These are phyloP conservation scores for Ptilodon capucinus DNA, from an alignment of 2,888 invertebrate genomes.

Conservation along the genomic window DNA sequence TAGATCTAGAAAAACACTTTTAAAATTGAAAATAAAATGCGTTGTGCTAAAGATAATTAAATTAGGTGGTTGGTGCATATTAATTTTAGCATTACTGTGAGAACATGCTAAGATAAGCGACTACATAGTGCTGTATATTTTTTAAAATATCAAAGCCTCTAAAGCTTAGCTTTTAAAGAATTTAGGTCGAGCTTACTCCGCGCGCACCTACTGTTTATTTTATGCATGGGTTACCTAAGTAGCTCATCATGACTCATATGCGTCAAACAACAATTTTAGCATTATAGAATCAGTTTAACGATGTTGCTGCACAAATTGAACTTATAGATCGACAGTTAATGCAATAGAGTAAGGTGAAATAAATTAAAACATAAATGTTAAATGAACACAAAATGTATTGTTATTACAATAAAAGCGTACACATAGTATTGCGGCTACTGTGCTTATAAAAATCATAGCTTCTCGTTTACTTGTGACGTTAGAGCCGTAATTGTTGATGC, in stretches of 20 bases:
- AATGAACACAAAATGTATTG: slow-evolving; percentile 73
- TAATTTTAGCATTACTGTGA: not conserved
- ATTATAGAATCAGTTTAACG: slow-evolving; percentile 42
- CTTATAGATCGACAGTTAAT: slow-evolving; percentile 37
- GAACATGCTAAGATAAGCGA: slow-evolving; percentile 34
- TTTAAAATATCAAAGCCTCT: slow-evolving; percentile 7
- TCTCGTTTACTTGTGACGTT: slow-evolving; percentile 83
- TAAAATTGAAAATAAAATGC: not conserved
- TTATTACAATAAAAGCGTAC: slow-evolving; percentile 74
- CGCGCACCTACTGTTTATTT: slow-evolving; percentile 53
- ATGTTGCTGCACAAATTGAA: slow-evolving; percentile 35
- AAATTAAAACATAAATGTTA: slow-evolving; percentile 74
- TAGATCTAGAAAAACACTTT: not conserved
- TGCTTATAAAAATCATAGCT: slow-evolving; percentile 71
- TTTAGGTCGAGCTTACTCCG: slow-evolving; percentile 34
- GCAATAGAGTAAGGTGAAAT: slow-evolving; percentile 46
- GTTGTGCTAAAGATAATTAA: not conserved
- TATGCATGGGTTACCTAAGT: slow-evolving; percentile 45
- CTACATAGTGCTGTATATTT: slow-evolving; percentile 26
- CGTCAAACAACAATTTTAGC: slow-evolving; percentile 54
- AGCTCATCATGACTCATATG: slow-evolving; percentile 61
- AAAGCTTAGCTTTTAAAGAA: slow-evolving; percentile 30
- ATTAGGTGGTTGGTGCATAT: not conserved
- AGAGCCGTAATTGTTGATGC: slow-evolving; percentile 84
- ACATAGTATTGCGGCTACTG: slow-evolving; percentile 69